phyloP scores from a whole-genome alignment of 2,113 vertebrate genomes.

The Prinia subflava region DNA sequence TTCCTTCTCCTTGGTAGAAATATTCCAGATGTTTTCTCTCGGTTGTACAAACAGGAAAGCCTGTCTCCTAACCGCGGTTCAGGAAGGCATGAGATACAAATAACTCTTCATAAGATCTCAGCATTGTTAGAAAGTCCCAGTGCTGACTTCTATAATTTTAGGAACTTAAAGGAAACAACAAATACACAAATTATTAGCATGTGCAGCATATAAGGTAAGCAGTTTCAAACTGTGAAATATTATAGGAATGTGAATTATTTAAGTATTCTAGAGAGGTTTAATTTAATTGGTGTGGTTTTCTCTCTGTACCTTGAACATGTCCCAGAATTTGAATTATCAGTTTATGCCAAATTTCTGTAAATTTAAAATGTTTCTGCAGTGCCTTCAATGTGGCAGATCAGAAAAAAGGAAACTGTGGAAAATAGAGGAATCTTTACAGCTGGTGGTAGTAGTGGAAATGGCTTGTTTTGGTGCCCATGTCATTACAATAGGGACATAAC shows the following conservation, averaged over 20 bases:
- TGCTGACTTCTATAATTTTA: not conserved
- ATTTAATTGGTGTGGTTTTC: not conserved
- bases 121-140: not conserved
- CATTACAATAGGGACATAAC: not conserved
- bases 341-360: not conserved
- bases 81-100: not conserved
- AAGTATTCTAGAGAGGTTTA: not conserved
- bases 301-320: not conserved
- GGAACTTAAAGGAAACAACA: not conserved
- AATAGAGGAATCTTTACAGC: not conserved
- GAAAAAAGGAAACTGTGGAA: not conserved
- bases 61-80: not conserved
- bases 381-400: not conserved
- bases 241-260: not conserved
- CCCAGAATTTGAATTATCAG: not conserved
- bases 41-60: not conserved
- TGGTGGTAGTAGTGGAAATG: not conserved
- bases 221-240: not conserved
- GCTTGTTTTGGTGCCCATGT: not conserved
- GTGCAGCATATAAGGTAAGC: not conserved
- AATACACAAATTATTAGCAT: not conserved
- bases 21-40: not conserved
- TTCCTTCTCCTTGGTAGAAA: not conserved
- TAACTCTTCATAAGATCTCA: not conserved
- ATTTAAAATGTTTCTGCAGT: not conserved